Conservation (phyloP, 2,113 vertebrate species). For the Mormyrus iriodes region DNA sequence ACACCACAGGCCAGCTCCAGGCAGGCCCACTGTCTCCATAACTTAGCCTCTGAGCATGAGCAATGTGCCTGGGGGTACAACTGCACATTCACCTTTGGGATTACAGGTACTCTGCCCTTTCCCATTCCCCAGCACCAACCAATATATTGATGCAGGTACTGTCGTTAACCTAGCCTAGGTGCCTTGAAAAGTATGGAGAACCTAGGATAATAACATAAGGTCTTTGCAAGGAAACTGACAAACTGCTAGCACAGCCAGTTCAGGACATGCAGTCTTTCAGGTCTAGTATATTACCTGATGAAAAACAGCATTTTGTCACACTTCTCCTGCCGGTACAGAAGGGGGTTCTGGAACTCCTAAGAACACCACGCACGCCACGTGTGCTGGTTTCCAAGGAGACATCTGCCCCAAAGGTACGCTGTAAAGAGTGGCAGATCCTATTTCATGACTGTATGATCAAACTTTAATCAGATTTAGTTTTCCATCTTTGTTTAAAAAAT, state of each 20-base stretch:
- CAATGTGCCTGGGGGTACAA: constrained; percentile 41
- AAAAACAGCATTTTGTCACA: constrained; percentile 21
- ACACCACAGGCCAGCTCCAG: constrained; percentile 48
- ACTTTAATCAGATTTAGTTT: neutral
- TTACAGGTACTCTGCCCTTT: constrained; percentile 6
- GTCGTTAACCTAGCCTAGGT: neutral
- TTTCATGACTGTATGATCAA: neutral
- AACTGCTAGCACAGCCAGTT: neutral
- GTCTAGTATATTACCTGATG: neutral
- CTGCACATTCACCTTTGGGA: constrained; percentile 34
- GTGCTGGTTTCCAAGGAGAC: constrained; percentile 40
- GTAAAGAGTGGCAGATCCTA: neutral
- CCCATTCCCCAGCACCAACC: neutral
- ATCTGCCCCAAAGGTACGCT: constrained; percentile 40
- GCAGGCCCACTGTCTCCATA: constrained; percentile 49
- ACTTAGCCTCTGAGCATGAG: constrained; percentile 30
- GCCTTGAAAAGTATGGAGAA: neutral
- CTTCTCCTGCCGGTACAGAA: constrained; percentile 29
- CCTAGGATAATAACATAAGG: neutral
- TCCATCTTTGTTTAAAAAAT: neutral
- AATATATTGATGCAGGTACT: neutral
- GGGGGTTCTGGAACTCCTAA: constrained; percentile 23
- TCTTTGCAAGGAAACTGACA: neutral
- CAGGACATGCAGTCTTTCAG: neutral
- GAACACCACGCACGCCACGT: constrained; percentile 32